These are phyloP conservation scores for Sebastes iracundus DNA, from an alignment of 2,797 vertebrate species.

Conservation along the genomic window DNA sequence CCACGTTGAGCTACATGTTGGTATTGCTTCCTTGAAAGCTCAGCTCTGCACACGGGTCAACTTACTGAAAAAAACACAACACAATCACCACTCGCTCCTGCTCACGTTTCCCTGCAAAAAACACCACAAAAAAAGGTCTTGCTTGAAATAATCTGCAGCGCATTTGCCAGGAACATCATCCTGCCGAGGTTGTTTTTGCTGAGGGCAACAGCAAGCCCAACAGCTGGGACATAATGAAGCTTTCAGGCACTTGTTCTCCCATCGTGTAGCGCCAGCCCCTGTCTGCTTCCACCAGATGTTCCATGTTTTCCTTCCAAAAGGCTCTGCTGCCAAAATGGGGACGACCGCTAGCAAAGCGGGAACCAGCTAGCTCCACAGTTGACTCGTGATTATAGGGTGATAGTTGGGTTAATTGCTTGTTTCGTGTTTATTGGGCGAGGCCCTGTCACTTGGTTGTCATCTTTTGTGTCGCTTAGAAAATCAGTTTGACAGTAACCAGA, in stretches of 20 bases:
- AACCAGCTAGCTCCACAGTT: conserved; percentile 57
- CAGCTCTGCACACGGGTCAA: not conserved
- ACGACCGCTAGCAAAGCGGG: conserved; percentile 27
- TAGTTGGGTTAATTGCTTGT: conserved; percentile 76
- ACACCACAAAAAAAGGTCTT: conserved; percentile 21
- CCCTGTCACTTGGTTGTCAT: conserved; percentile 61
- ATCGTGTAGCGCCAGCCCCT: conserved; percentile 74
- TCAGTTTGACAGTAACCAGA: conserved; percentile 39
- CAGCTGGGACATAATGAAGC: conserved; percentile 82
- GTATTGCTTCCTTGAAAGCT: not conserved
- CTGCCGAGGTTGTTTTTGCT: conserved; percentile 73
- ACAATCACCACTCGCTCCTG: not conserved
- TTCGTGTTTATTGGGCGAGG: conserved; percentile 60
- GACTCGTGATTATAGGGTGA: conserved; percentile 67
- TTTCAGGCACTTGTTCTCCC: conserved; percentile 78
- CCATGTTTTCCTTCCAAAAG: conserved; percentile 73
- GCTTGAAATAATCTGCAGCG: conserved; percentile 55
- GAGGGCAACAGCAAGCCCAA: conserved; percentile 80
- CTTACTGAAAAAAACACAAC: not conserved
- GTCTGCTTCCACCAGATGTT: conserved; percentile 81
- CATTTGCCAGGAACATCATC: conserved; percentile 72
- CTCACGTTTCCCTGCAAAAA: conserved; percentile 24
- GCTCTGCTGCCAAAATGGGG: conserved; percentile 58
- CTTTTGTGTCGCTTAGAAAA: conserved; percentile 40
- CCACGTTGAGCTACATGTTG: not conserved